phyloP scores from a whole-genome alignment of 2,888 invertebrate species.

The Perithous albicinctus region DNA sequence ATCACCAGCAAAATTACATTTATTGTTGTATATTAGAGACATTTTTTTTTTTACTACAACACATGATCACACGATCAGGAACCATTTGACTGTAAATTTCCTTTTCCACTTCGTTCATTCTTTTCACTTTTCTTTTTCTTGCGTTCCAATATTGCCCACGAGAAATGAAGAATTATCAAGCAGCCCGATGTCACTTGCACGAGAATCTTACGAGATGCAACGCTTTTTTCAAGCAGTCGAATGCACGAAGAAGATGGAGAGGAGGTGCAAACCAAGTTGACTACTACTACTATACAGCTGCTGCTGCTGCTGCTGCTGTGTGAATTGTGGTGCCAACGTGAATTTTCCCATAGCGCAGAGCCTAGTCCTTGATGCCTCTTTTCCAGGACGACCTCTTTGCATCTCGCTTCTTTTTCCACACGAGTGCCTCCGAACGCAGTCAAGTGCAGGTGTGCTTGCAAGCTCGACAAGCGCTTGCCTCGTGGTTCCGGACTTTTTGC shows the following conservation, averaged over 20 bases:
- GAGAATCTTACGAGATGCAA: not conserved
- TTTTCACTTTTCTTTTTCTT: not conserved
- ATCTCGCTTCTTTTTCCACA: slow-evolving; percentile 52
- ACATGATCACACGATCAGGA: not conserved
- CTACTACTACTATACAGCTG: not conserved
- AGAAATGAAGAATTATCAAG: slow-evolving; percentile 52
- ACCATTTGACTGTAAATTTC: slow-evolving; percentile 6
- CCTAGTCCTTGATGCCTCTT: slow-evolving; percentile 37
- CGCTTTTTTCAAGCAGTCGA: slow-evolving; percentile 33
- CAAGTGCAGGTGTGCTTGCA: slow-evolving; percentile 60
- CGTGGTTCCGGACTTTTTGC: slow-evolving; percentile 35
- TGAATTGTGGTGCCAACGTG: slow-evolving; percentile 60
- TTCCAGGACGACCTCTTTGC: slow-evolving; percentile 52
- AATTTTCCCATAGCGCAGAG: slow-evolving; percentile 17
- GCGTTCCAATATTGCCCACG: slow-evolving; percentile 35
- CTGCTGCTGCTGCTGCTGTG: slow-evolving; percentile 38
- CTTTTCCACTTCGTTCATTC: not conserved
- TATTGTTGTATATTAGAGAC: not conserved
- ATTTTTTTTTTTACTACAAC: not conserved
- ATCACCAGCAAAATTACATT: too few relatives aligned
- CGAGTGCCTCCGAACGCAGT: slow-evolving; percentile 57
- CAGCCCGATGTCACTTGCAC: slow-evolving; percentile 32
- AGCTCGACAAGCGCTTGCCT: slow-evolving; percentile 25
- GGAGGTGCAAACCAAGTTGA: slow-evolving; percentile 10
- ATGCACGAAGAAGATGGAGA: slow-evolving; percentile 33